Evolutionary conservation across 64 coral and sea anemone species (phyloP), one percentile per base, ranked within the genome.

Genomic region (Exaiptasia diaphana): DNA sequence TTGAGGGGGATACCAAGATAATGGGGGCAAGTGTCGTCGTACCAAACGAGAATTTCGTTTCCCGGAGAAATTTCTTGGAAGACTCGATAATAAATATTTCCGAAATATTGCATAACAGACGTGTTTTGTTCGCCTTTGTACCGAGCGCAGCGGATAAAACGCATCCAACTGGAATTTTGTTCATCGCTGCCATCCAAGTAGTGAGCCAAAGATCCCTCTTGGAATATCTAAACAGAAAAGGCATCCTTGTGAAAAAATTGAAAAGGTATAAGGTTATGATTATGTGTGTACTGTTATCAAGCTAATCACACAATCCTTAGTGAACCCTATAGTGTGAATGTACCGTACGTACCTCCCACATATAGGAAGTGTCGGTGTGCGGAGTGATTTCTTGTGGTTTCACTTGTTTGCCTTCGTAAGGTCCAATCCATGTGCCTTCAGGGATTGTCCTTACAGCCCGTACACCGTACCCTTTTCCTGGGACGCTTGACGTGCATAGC

Each of bases 331-430:
- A n/a, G n/a, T n/a, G n/a, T n/a, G n/a, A n/a, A n/a, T n/a, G n/a
- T n/a, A n/a, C n/a, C n/a, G 14, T 18, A 17, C 44, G 36, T 78
- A 91, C 89, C 89, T 91, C 89, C 89, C 89, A 91, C 81, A 91
- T 91, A 40, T 85, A 78, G 4, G 89, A 79, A 50, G 80, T 91
- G 43, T 91, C 89, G 5, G 36, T 65, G 9, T 64, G 48, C 23
- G 63, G 34, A 26, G 64, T 61, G 14, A 85, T 2, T 9, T 91
- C 89, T 28, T 85, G 54, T 37, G 81, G 56, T 4, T 34, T 56
- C 33, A 91, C 36, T 43, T 59, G 67, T 29, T 69, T 77, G 24
- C 89, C 89, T 80, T 91, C 89, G 69, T 85, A 91, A 1, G 89
- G 89, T 6, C 89, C 89, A 38, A 91, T 79, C 89, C 89, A 91